Evolutionary conservation across 2,888 invertebrate species (phyloP), one percentile per base, ranked within the genome.

Genomic region (Chydorus sphaericus): DNA sequence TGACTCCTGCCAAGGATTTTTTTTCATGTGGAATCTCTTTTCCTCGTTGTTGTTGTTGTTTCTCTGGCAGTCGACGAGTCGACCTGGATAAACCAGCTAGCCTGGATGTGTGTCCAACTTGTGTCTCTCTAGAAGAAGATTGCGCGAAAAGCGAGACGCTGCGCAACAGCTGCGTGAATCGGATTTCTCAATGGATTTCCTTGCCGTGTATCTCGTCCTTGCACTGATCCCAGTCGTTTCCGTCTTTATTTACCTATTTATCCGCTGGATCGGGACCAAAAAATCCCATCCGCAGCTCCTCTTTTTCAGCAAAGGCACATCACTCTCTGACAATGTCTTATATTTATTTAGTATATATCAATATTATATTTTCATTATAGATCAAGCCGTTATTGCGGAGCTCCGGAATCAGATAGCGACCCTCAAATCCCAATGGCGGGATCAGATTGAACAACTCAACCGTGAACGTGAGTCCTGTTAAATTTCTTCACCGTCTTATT

Each of bases 381-480:
- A 52, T 18, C 52, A 52, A 20, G 18, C 26, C 20, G 33, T 51
- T 14, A 28, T 28, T n/a, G 51, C 33, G 3, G 52, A 52, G n/a
- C 23, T 52, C 31, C 31, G 23, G 18, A 52, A 52, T 20, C 33
- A 52, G 20, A 52, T 36, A 20, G 31, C 30, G 11, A 23, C 33
- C 18, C 52, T 52, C 23, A 52, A 52, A n/a, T 26, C 16, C 36
- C 31, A 52, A 52, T 37, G 36, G 20, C 52, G 33, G 20, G 52
- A 52, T 10, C 33, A 52, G 16, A 33, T 52, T 20, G 33, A 52
- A 36, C 52, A 52, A 37, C 52, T 33, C 33, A 31, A 36, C 6
- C 52, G 36, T 37, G 52, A 52, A 52, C 36, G 52, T 52, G 26
- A 52, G 36, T 52, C 23, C n/a, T 26, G 20, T 49, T 26, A 16